Base-by-base conservation (phyloP, 2,888 invertebrate genomes). In the Chelonus formosanus region DNA sequence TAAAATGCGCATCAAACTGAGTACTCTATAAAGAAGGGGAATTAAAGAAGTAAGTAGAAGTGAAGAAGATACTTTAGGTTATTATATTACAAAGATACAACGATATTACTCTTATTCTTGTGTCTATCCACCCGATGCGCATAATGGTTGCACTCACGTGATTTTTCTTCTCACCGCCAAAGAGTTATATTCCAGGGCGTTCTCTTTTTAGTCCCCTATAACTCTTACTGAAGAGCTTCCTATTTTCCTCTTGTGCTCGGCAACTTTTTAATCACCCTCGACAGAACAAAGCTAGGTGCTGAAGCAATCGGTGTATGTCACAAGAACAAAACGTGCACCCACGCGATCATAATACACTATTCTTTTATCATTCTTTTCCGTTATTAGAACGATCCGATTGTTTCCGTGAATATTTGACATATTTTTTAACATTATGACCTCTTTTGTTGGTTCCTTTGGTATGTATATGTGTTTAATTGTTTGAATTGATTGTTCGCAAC, bases 181-280 rank as follows among this genome's bases (percentile, higher is more conserved):
- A 71, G 70, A 73, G 71, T 74, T 74, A 73, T 73, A 74, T 69
- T 72, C 71, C 71, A 62, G 69, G 63, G 56, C 66, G 70, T 69
- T 71, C 68, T 54, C 32, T 50, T 50, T 56, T 53, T 61, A 55
- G 65, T 59, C 52, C 55, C 52, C 54, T 63, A 63, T 54, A 57
- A 65, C 57, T 60, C 48, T 55, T 43, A 48, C 61, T 54, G n/a
- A 57, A 32, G 50, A 40, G 54, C 31, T 59, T 36, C 63, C 57
- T 57, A 55, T 55, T 65, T 70, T 66, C 63, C 67, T 66, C 59
- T 56, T 5, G 45, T 10, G 57, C 75, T 74, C 76, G 73, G 75
- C 77, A 77, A 78, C 76, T 79, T 79, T 79, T 79, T 79, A 79
- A 79, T 79, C 79, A 79, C 79, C 75, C 72, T 71, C 68, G 71